Conservation (phyloP, 2,113 vertebrate species). For the Chaenocephalus aceratus region DNA sequence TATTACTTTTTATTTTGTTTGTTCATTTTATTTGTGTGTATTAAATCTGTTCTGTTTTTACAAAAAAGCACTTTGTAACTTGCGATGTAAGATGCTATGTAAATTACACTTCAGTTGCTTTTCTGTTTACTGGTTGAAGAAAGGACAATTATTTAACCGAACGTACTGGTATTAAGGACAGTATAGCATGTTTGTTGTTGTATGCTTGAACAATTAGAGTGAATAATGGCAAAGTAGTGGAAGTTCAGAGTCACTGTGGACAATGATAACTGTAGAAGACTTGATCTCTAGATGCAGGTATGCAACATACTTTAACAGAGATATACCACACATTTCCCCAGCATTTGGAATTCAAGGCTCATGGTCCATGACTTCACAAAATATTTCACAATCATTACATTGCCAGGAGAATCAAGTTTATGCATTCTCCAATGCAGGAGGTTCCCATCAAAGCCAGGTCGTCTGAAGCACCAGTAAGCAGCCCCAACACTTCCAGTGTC, state of each 20-base stretch:
- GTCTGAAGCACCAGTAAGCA: neutral
- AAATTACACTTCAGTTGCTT: too few relatives aligned
- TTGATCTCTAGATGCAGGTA: conserved; percentile 14
- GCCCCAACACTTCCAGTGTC: neutral
- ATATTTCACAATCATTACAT: conserved; percentile 14
- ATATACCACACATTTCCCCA: neutral
- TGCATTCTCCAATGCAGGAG: neutral
- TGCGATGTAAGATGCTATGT: too few relatives aligned
- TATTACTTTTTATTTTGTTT: too few relatives aligned
- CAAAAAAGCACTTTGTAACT: too few relatives aligned
- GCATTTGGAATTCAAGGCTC: conserved; percentile 22
- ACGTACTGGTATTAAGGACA: too few relatives aligned
- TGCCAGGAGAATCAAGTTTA: conserved; percentile 11
- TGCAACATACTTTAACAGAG: neutral
- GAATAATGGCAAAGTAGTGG: neutral
- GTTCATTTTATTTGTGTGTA: too few relatives aligned
- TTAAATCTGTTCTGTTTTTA: too few relatives aligned
- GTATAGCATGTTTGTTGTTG: neutral
- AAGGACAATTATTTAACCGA: too few relatives aligned
- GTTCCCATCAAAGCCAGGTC: neutral
- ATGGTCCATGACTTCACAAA: conserved; percentile 37
- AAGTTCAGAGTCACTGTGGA: conserved; percentile 11
- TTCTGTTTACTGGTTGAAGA: too few relatives aligned
- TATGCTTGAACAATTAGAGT: neutral
- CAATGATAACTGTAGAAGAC: neutral